Base-by-base conservation (phyloP, 2,888 invertebrate genomes). In the Clunio marinus region DNA sequence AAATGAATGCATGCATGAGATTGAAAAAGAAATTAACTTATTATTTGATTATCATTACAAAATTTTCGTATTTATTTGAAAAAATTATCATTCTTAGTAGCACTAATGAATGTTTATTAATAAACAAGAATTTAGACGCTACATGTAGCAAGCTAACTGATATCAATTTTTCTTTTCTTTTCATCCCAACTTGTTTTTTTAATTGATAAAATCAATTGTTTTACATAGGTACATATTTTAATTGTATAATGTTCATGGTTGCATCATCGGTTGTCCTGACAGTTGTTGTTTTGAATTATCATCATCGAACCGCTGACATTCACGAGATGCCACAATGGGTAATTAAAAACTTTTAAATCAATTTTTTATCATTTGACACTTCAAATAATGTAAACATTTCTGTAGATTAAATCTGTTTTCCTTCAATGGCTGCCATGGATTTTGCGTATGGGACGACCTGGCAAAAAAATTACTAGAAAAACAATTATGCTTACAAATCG, bases 221-320 rank as follows among this genome's bases (percentile, higher is more conserved):
- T 7, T 7, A 32, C 80, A 74, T 84, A 94, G 96, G 96, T 78
- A 94, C 96, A 74, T 97, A 97, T 84, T 97, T 97, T 88, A 96
- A 96, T 84, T 96, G 96, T 85, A 96, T 96, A 82, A 97, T 97
- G 97, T 93, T 97, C 83, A 96, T 97, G 96, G 96, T 96, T 82
- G 96, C 96, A 70, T 93, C 96, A 71, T 96, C 96, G 72, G 96
- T 97, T 80, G 94, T 96, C 74, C 86, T 96, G 75, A 97, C 97
- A 68, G 96, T 97, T 73, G 89, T 96, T 74, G 96, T 97, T 74
- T 86, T 97, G 73, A 97, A 97, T 83, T 96, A 94, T 81, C 97
- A 97, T 81, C 96, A 97, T 81, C 87, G 96, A 75, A 93, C 93
- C 73, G 93, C 96, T 70, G 96, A 96, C 78, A 96, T 95, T 77